Base-by-base conservation (phyloP, 2,797 vertebrate species). In the Monodelphis domestica region DNA sequence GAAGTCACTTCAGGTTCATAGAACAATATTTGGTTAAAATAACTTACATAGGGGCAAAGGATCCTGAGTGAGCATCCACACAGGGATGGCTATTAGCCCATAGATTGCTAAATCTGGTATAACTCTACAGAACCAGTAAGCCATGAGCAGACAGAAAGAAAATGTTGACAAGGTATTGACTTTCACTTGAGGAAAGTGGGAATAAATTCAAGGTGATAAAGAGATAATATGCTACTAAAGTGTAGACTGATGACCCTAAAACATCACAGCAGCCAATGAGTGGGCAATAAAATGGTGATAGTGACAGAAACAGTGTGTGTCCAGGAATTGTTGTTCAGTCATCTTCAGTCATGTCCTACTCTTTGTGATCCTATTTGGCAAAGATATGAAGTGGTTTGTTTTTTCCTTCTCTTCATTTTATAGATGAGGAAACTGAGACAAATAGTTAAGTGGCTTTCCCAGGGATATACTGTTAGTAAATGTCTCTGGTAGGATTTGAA, bases 151-250 rank as follows among this genome's bases (percentile, higher is more conserved):
- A 78, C 51, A 78, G 87, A 89, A 94, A 87, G 55, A 55, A 89
- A 78, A 17, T 53, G 29, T 91, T 92, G 52, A 12, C 29, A 54
- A 7, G 28, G 4, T 52, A 14, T 9, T 57, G 21, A 92, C 87
- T 90, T 94, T 94, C 90, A 63, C 90, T 90, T 88, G 53, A 70
- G 70, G 88, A 53, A 93, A 90, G 53, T 70, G 53, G 29, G 51
- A 38, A 51, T 55, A 91, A 91, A 90, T 5, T 54, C 89, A 53
- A 53, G 51, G 21, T 54, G 53, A 88, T 89, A 93, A 93, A 93
- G 59, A 89, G 53, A 59, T 50, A 57, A 53, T 87, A 3, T 0
- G 33, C 24, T 30, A 57, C 53, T 91, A 29, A 95, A 93, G 78
- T 78, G 52, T 26, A 53, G 91, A 54, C 84, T 21, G 0, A 17